Percentiles rank a stretch among this genome's conserved stretches.
These are phyloP conservation scores for Hymenopus coronatus DNA, from an alignment of 2,888 invertebrate species.

Conservation along the genomic window DNA sequence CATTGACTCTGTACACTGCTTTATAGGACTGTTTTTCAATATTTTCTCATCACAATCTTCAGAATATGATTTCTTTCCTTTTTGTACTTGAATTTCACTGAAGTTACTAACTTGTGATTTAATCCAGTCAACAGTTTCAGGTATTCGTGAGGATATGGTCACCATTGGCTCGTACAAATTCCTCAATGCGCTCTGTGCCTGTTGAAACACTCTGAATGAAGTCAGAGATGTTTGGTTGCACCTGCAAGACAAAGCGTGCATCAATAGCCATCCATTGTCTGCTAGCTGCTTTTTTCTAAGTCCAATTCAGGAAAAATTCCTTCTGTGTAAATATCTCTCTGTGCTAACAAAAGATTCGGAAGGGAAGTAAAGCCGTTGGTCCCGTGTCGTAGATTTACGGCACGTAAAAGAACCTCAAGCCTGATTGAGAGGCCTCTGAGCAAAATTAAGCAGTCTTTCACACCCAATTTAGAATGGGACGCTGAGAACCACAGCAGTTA, in stretches of 20 bases:
- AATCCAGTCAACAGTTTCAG: background rate
- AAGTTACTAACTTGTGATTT: background rate
- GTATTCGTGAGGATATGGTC: constrained; percentile 1
- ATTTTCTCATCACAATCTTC: constrained; percentile 10
- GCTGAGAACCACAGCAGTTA: too few relatives aligned
- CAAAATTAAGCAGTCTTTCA: too few relatives aligned
- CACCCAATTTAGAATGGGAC: too few relatives aligned
- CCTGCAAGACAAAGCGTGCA: constrained; percentile 30
- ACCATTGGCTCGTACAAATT: constrained; percentile 14
- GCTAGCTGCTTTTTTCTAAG: background rate
- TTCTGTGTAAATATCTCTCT: background rate
- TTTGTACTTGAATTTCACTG: background rate
- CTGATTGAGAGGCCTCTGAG: too few relatives aligned
- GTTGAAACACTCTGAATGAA: constrained; percentile 14
- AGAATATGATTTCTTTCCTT: background rate
- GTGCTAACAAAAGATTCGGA: too few relatives aligned
- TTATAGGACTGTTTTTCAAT: background rate
- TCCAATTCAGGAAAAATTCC: background rate
- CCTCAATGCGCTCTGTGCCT: constrained; percentile 9
- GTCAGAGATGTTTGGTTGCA: constrained; percentile 8
- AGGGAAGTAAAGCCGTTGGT: too few relatives aligned
- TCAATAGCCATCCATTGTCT: background rate
- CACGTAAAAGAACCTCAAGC: too few relatives aligned
- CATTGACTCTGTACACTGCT: background rate
- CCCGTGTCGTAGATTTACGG: too few relatives aligned